Percentiles rank a stretch among this genome's conserved stretches.
These are phyloP conservation scores for Catotricha subobsoleta DNA, from an alignment of 2,888 invertebrate genomes.

Conservation along the genomic window DNA sequence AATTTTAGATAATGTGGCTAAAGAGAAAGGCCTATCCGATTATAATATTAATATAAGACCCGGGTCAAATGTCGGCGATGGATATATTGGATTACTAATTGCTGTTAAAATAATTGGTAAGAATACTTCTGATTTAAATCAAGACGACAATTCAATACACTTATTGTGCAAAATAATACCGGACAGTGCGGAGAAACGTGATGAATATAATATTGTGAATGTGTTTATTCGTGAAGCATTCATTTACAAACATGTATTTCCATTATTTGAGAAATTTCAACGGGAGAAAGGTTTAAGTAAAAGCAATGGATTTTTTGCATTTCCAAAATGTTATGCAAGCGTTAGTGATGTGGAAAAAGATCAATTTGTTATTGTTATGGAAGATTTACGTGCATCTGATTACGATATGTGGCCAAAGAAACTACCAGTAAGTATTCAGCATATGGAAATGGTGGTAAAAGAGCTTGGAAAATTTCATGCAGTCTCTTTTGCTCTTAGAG, in stretches of 20 bases:
- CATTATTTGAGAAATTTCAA: slow-evolving; percentile 6
- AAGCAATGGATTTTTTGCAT: background rate
- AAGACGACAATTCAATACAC: background rate
- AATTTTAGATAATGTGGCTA: background rate
- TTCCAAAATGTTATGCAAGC: slow-evolving; percentile 5
- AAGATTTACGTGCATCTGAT: slow-evolving; percentile 3
- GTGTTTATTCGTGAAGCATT: slow-evolving; percentile 3
- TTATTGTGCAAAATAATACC: slow-evolving; percentile 6
- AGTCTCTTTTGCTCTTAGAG: slow-evolving; percentile 6
- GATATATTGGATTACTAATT: slow-evolving; percentile 7
- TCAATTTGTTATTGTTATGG: slow-evolving; percentile 2
- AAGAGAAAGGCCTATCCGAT: slow-evolving; percentile 6
- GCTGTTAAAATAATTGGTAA: slow-evolving; percentile 4
- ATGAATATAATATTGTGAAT: background rate
- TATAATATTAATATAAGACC: background rate
- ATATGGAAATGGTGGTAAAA: slow-evolving; percentile 1
- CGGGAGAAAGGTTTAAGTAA: background rate
- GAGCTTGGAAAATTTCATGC: slow-evolving; percentile 9
- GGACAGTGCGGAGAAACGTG: slow-evolving; percentile 3
- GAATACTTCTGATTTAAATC: background rate
- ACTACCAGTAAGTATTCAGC: slow-evolving; percentile 2
- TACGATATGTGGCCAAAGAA: slow-evolving; percentile 7
- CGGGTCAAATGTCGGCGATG: slow-evolving; percentile 8
- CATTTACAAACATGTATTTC: slow-evolving; percentile 5
- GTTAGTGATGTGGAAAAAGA: background rate